Evolutionary conservation across 1,140 invertebrate species (phyloP).

Genomic region (Bombus breviceps): DNA sequence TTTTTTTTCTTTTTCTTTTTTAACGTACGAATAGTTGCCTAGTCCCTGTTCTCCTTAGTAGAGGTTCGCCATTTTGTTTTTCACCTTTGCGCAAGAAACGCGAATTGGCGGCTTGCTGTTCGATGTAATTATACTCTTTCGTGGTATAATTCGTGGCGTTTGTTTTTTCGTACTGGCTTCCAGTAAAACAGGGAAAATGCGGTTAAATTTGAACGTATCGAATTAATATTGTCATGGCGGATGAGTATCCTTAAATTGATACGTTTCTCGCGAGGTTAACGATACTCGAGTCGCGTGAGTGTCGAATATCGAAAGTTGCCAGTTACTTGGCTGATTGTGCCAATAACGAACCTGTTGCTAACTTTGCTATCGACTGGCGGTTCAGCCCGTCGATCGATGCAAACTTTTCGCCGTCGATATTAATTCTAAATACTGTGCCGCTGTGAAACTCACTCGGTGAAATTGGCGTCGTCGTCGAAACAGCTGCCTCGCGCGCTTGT

Average conservation of each 20-base stretch:
- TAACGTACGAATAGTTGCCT: background rate
- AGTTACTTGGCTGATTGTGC: background rate
- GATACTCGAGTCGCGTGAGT: background rate
- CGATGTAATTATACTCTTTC: too few relatives aligned
- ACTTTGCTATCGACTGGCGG: background rate
- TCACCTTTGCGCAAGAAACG: background rate
- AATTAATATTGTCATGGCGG: background rate
- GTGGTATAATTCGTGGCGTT: too few relatives aligned
- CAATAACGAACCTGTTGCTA: background rate
- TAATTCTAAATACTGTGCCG: background rate
- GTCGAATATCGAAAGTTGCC: background rate
- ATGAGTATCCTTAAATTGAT: background rate
- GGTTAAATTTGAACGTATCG: background rate
- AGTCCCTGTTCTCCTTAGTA: background rate
- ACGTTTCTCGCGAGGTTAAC: background rate
- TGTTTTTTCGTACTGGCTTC: background rate
- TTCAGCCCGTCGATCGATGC: background rate
- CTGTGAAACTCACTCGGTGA: too few relatives aligned
- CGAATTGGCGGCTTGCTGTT: background rate
- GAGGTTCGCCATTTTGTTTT: background rate
- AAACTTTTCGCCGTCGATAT: background rate
- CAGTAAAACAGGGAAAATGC: background rate
- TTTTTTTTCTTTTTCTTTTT: background rate
- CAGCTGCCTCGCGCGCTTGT: background rate
- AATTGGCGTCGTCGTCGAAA: background rate